Conservation (phyloP, 2,797 vertebrate genomes). For the Phyllotis vaccarum region DNA sequence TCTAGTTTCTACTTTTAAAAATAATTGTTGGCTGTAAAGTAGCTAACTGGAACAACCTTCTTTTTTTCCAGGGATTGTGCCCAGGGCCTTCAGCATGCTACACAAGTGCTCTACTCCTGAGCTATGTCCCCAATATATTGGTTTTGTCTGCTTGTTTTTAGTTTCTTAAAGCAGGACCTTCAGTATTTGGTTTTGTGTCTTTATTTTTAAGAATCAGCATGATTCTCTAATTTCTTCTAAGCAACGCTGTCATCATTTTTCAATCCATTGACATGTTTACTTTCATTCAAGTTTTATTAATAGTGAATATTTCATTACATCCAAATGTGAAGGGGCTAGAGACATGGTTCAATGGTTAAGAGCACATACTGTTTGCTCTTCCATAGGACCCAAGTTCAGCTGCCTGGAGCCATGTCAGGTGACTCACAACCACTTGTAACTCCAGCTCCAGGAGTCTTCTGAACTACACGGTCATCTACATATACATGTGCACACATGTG, state of each 20-base stretch:
- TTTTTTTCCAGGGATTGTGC: neutral
- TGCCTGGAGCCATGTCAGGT: neutral
- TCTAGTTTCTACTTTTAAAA: neutral
- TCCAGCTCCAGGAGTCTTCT: neutral
- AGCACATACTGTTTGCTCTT: neutral
- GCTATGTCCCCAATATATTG: neutral
- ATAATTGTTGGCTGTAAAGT: neutral
- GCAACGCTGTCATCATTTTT: neutral
- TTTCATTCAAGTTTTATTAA: constrained; percentile 26
- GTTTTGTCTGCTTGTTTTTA: neutral
- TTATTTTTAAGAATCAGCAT: neutral
- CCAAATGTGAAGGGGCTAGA: neutral
- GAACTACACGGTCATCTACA: neutral
- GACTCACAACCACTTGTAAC: neutral
- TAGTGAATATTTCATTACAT: constrained; percentile 21
- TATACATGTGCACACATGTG: neutral
- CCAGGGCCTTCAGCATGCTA: neutral
- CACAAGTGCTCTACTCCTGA: too few relatives aligned
- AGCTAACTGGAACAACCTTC: neutral
- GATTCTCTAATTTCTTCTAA: neutral
- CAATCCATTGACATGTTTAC: neutral
- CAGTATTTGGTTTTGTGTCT: neutral
- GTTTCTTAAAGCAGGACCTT: neutral
- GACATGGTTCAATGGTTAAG: neutral
- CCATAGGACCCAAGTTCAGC: neutral